Evolutionary conservation across 2,797 vertebrate genomes (phyloP).

Genomic region (Eulemur coronatus): DNA sequence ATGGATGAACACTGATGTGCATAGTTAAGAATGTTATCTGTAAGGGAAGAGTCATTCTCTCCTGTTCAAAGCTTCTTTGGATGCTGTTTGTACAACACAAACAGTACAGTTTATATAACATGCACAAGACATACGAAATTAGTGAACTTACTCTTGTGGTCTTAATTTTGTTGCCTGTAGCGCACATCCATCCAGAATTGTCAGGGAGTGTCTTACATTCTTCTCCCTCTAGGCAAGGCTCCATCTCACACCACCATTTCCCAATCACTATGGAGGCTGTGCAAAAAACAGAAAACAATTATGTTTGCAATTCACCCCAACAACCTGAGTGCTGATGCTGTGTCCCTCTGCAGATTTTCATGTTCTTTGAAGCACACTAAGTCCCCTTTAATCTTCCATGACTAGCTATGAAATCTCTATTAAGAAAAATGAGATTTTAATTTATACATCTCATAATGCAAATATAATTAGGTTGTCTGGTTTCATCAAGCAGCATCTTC

Average conservation of each 20-base stretch:
- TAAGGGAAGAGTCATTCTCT: not conserved
- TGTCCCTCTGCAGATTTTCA: not conserved
- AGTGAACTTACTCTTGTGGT: conserved; percentile 94
- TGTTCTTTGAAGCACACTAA: not conserved
- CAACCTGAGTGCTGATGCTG: accelerated
- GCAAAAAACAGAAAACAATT: conserved; percentile 60
- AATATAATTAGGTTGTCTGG: not conserved
- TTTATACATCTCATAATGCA: not conserved
- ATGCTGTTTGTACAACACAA: not conserved
- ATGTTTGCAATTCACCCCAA: conserved; percentile 30
- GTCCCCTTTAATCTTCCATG: not conserved
- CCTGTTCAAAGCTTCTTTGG: not conserved
- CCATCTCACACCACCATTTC: conserved; percentile 99
- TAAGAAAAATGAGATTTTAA: conserved; percentile 37
- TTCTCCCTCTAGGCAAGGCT: conserved; percentile 97
- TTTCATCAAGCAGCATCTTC: not conserved
- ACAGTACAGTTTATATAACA: not conserved
- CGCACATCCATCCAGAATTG: conserved; percentile 99
- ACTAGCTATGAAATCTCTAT: not conserved
- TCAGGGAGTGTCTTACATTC: conserved; percentile 98
- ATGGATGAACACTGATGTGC: not conserved
- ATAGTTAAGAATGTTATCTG: not conserved
- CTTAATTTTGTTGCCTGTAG: conserved; percentile 98
- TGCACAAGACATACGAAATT: conserved; percentile 41
- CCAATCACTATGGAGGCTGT: conserved; percentile 97